Evolutionary conservation across 2,797 vertebrate genomes (phyloP).

Genomic region (Pampus argenteus): DNA sequence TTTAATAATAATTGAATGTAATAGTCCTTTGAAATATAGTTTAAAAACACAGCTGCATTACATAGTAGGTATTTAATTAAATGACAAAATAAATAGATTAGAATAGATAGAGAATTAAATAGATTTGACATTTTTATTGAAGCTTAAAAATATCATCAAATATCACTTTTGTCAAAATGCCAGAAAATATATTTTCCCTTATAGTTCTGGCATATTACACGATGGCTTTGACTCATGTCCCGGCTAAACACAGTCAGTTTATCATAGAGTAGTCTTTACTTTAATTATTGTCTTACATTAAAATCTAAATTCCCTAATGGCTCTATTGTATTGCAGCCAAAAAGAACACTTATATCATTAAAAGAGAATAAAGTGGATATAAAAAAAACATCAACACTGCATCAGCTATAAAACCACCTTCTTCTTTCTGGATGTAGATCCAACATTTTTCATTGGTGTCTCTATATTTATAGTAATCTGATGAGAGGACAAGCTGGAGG

Average conservation of each 20-base stretch:
- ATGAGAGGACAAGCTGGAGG: too few relatives aligned
- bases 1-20: too few relatives aligned
- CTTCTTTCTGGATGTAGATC: background rate
- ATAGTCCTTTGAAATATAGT: too few relatives aligned
- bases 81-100: too few relatives aligned
- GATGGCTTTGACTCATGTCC: background rate
- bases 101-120: too few relatives aligned
- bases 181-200: background rate
- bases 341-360: background rate
- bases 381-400: slow-evolving; percentile 9
- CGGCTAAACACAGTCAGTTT: background rate
- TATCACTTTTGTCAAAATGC: background rate
- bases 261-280: background rate
- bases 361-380: slow-evolving; percentile 6
- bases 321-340: background rate
- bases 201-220: too few relatives aligned
- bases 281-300: slow-evolving; percentile 8
- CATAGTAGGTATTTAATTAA: background rate
- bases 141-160: background rate
- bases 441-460: background rate
- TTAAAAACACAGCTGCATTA: too few relatives aligned
- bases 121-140: too few relatives aligned
- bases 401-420: background rate
- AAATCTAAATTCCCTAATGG: slow-evolving; percentile 3
- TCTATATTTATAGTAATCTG: background rate